These are phyloP conservation scores for Kryptopterus vitreolus DNA, from an alignment of 2,797 vertebrate genomes.

Conservation along the genomic window DNA sequence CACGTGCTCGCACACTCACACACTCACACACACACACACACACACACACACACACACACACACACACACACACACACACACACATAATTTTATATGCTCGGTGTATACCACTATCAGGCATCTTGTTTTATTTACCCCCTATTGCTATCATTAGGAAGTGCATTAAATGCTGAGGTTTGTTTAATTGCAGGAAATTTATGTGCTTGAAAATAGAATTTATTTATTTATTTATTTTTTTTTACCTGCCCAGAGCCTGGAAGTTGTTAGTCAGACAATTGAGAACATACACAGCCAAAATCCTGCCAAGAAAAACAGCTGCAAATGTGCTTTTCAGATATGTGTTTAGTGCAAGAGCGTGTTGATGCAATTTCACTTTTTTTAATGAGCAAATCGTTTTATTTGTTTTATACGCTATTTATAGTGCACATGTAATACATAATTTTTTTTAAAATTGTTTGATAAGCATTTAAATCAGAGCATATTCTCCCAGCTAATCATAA, in stretches of 20 bases:
- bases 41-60: constrained; percentile 14
- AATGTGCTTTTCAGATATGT: constrained; percentile 18
- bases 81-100: background rate
- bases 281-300: constrained; percentile 69
- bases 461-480: background rate
- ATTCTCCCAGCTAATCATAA: background rate
- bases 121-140: constrained; percentile 26
- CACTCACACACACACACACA: background rate
- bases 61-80: constrained; percentile 12
- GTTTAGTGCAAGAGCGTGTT: background rate
- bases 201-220: constrained; percentile 29
- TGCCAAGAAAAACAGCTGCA: constrained; percentile 47
- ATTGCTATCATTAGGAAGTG: constrained; percentile 11
- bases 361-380: background rate
- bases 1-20: background rate
- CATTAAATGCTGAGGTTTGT: constrained; percentile 24
- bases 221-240: constrained; percentile 29
- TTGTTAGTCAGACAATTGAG: constrained; percentile 64
- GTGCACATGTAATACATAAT: constrained; percentile 1
- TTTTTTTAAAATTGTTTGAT: background rate
- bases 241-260: constrained; percentile 41
- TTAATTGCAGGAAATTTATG: constrained; percentile 29
- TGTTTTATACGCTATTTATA: background rate
- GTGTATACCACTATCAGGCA: constrained; percentile 22
- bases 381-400: background rate